These are phyloP conservation scores for Xenops minutus DNA, from an alignment of 2,797 vertebrate genomes.

Conservation along the genomic window DNA sequence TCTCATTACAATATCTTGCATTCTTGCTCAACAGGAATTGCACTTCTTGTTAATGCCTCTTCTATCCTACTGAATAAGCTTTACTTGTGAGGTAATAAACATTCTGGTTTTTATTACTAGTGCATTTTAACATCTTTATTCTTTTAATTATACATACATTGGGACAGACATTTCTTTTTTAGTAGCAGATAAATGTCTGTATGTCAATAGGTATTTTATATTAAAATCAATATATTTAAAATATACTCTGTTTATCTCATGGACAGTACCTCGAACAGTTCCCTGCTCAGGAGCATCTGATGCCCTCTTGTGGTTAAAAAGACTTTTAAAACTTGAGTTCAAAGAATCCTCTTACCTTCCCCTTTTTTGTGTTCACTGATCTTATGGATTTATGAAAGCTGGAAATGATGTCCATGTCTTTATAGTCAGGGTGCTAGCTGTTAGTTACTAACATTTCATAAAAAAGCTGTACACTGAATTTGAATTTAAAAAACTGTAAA, in stretches of 20 bases:
- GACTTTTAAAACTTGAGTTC: slow-evolving; percentile 47
- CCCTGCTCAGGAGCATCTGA: slow-evolving; percentile 66
- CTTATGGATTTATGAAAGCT: slow-evolving; percentile 63
- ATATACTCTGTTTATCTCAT: slow-evolving; percentile 77
- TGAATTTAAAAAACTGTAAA: slow-evolving; percentile 80
- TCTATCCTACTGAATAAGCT: slow-evolving; percentile 65
- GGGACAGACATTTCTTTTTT: slow-evolving; percentile 22
- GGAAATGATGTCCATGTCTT: slow-evolving; percentile 57
- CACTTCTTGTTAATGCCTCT: slow-evolving; percentile 74
- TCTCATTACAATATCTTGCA: slow-evolving; percentile 45
- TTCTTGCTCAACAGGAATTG: slow-evolving; percentile 72
- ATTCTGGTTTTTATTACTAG: slow-evolving; percentile 62
- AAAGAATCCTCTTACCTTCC: slow-evolving; percentile 65
- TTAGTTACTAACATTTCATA: slow-evolving; percentile 74
- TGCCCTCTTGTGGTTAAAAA: slow-evolving; percentile 79
- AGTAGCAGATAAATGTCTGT: neutral
- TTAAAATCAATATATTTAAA: slow-evolving; percentile 77
- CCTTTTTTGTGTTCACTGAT: slow-evolving; percentile 49
- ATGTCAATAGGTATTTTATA: slow-evolving; percentile 36
- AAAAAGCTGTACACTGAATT: slow-evolving; percentile 79
- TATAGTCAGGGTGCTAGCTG: slow-evolving; percentile 57
- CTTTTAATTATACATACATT: slow-evolving; percentile 60
- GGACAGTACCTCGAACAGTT: slow-evolving; percentile 62
- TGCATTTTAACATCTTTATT: slow-evolving; percentile 53
- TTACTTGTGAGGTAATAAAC: slow-evolving; percentile 75